phyloP scores from a whole-genome alignment of 2,797 vertebrate species.

The Rallus crepitans region DNA sequence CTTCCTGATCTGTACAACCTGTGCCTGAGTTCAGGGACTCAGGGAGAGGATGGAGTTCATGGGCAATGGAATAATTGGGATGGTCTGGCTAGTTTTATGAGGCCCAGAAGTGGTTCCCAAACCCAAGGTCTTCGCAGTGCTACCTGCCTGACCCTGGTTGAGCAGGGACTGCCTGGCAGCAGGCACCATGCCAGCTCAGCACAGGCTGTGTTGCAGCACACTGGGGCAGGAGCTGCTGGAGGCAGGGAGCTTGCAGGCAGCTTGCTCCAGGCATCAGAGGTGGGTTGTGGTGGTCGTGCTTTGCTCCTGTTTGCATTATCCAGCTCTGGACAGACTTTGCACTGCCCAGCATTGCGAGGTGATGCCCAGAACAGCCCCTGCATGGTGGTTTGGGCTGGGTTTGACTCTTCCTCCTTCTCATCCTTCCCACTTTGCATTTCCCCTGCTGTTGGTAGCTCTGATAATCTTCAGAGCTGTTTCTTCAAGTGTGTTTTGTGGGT shows the following conservation, averaged over 20 bases:
- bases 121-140: fast-evolving
- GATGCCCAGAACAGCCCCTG: not conserved
- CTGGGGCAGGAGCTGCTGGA: not conserved
- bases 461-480: not conserved
- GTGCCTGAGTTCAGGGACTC: not conserved
- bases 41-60: not conserved
- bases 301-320: not conserved
- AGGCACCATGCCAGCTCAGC: not conserved
- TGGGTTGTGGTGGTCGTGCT: fast-evolving
- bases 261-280: fast-evolving
- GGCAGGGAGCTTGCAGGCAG: not conserved
- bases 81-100: not conserved
- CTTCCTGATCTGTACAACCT: not conserved
- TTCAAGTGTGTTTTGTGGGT: not conserved
- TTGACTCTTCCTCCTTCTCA: not conserved
- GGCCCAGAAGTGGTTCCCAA: not conserved
- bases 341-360: not conserved
- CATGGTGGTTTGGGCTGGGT: not conserved
- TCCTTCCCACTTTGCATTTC: not conserved
- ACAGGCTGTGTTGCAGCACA: not conserved
- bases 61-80: not conserved
- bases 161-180: not conserved
- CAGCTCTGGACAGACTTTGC: fast-evolving
- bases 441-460: not conserved
- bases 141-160: fast-evolving